These are phyloP conservation scores for Xylophagus ater DNA, from an alignment of 2,888 invertebrate species.

Conservation along the genomic window DNA sequence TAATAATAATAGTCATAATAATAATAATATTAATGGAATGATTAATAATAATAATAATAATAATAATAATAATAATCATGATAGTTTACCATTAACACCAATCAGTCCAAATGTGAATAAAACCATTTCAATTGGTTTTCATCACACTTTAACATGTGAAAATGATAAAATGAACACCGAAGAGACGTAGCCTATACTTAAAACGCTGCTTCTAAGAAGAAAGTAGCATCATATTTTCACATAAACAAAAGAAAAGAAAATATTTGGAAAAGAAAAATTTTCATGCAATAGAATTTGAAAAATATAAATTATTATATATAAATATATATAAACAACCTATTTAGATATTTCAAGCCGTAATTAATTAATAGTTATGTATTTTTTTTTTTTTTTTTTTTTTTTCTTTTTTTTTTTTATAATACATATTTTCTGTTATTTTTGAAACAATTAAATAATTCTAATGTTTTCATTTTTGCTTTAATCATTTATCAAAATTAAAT, in stretches of 20 bases:
- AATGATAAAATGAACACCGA: constrained; percentile 21
- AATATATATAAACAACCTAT: not conserved
- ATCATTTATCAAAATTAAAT: not conserved
- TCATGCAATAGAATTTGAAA: constrained; percentile 6
- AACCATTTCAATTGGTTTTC: constrained; percentile 27
- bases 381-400: constrained; percentile 3
- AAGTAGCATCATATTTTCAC: constrained; percentile 17
- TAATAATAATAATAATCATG: constrained; percentile 17
- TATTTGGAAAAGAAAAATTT: constrained; percentile 6
- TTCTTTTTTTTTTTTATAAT: not conserved
- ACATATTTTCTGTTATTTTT: constrained; percentile 1
- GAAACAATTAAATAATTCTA: constrained; percentile 1
- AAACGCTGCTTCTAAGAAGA: constrained; percentile 37
- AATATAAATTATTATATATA: constrained; percentile 1
- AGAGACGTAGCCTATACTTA: constrained; percentile 42
- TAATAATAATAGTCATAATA: constrained; percentile 20
- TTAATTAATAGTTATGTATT: constrained; percentile 6
- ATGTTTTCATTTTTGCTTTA: not conserved
- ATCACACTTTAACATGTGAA: constrained; percentile 22
- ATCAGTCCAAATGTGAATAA: constrained; percentile 35
- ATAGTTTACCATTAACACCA: constrained; percentile 34
- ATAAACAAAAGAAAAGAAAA: constrained; percentile 8
- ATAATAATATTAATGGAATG: constrained; percentile 21
- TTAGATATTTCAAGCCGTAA: constrained; percentile 5
- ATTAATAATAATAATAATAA: constrained; percentile 18